Evolutionary conservation across 2,888 invertebrate species (phyloP).

Genomic region (Piscicola geometra): DNA sequence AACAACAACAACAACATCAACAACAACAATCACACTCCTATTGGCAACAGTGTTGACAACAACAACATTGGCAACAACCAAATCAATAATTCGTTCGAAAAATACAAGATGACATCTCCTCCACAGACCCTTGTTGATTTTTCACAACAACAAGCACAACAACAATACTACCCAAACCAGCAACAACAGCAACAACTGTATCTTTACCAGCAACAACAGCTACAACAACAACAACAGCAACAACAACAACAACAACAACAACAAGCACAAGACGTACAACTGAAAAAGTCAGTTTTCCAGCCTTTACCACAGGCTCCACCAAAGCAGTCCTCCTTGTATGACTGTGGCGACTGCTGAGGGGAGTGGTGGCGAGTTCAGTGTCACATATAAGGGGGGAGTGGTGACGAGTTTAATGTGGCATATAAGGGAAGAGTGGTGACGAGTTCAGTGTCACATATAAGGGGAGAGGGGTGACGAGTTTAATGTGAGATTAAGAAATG

Average conservation of each 20-base stretch:
- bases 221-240: slow-evolving; percentile 17
- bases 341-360: slow-evolving; percentile 25
- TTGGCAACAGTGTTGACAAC: not conserved
- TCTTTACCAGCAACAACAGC: not conserved
- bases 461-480: no score
- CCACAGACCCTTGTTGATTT: not conserved
- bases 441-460: no score
- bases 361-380: not conserved
- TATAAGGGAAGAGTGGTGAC: no score
- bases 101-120: not conserved
- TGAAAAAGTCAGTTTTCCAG: not conserved
- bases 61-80: slow-evolving; percentile 7
- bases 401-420: no score
- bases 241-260: slow-evolving; percentile 26
- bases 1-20: not conserved
- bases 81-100: not conserved
- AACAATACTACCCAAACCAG: slow-evolving; percentile 4
- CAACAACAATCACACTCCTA: not conserved
- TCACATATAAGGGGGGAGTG: no score
- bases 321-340: not conserved
- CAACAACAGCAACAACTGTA: slow-evolving; percentile 19
- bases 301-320: slow-evolving; percentile 7
- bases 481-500: no score
- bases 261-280: slow-evolving; percentile 5
- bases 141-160: not conserved